These are phyloP conservation scores for Engystomops pustulosus DNA, from an alignment of 2,113 vertebrate species.

Conservation along the genomic window DNA sequence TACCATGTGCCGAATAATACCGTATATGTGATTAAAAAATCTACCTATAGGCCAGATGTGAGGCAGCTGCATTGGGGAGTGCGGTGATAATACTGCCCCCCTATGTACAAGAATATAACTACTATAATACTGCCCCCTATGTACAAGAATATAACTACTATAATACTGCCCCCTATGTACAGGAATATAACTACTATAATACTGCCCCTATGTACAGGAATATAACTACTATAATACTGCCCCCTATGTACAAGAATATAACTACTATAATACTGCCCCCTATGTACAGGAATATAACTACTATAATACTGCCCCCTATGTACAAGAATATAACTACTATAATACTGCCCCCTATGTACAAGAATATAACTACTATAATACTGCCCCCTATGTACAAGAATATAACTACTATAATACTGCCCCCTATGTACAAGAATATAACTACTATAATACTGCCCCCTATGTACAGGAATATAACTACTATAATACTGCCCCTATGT, in stretches of 20 bases:
- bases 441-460: not conserved
- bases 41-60: conserved; percentile 1
- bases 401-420: conserved; percentile 5
- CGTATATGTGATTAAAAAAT: conserved; percentile 29
- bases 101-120: not conserved
- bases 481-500: not conserved
- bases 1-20: conserved; percentile 19
- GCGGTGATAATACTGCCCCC: not conserved
- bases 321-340: conserved; percentile 2
- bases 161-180: not conserved
- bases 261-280: not conserved
- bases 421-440: not conserved
- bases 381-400: not conserved
- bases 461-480: not conserved
- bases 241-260: not conserved
- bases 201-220: not conserved
- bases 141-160: not conserved
- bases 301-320: conserved; percentile 1
- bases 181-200: not conserved
- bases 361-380: conserved; percentile 17
- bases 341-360: not conserved
- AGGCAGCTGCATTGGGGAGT: not conserved
- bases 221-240: not conserved
- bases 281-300: not conserved
- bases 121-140: not conserved